Base-by-base conservation (phyloP, 37 sponge, comb jelly and placozoan species). In the Crambe crambe region DNA sequence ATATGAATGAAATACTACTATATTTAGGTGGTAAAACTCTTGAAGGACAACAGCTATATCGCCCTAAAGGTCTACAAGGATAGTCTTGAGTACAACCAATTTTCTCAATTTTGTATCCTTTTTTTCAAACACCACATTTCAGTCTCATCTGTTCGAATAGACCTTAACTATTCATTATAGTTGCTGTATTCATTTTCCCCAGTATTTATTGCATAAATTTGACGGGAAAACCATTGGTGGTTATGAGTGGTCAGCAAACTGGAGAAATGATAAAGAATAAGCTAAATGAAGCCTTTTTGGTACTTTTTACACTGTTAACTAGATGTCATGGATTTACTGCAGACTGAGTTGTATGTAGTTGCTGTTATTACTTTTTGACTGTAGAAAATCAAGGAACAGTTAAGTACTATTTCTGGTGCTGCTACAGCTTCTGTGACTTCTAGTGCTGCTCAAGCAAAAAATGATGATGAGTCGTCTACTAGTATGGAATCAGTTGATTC, bases 51-150 rank as follows among this genome's bases (percentile, higher is more conserved):
- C 3, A 37, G 23, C 4, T 68, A 75, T 75, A 58, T 75, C 21
- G 84, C 84, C 35, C 56, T 83, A n/a, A 64, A 74, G 42, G 8
- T 83, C 17, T 17, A n/a, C 29, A 74, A 83, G 58, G 76, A 75
- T 12, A 75, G 79, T 72, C 3, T 78, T 62, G 86, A 85, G 56
- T 58, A 36, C 41, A 32, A 73, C 1, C 86, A 85, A 32, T 85
- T 85, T 37, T 72, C 79, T 20, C 79, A 85, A 39, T 36, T 85
- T 25, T 85, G 86, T 85, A 85, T 85, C 86, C 78, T 76, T 40
- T 25, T 2, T 8, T 62, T 18, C 6, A 18, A 23, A 18, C 22
- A 62, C 25, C 23, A n/a, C n/a, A n/a, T n/a, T n/a, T n/a, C n/a
- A 60, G 51, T 47, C 51, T 47, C 51, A 15, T n/a, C 12, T 15